phyloP scores from a whole-genome alignment of 1,140 invertebrate species.

The Drosophila trapezifrons region DNA sequence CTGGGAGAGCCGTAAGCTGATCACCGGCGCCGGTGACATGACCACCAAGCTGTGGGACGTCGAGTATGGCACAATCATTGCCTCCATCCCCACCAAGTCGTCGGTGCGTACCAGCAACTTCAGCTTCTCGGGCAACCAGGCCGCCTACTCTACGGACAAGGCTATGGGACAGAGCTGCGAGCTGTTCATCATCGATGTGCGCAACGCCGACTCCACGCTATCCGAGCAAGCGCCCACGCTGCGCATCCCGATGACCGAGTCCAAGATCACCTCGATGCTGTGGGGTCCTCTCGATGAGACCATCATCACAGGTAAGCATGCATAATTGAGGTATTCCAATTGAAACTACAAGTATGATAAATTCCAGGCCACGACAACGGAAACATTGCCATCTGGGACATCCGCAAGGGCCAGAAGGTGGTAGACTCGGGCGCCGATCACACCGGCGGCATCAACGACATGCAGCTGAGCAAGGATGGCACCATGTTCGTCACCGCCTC shows the following conservation, averaged over 20 bases:
- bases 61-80: slow-evolving; percentile 90
- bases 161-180: slow-evolving; percentile 95
- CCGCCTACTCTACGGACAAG: slow-evolving; percentile 96
- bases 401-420: slow-evolving; percentile 92
- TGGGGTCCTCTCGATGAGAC: slow-evolving; percentile 97
- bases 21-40: slow-evolving; percentile 97
- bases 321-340: not conserved
- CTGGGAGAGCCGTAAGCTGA: slow-evolving; percentile 96
- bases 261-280: slow-evolving; percentile 95
- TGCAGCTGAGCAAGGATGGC: slow-evolving; percentile 96
- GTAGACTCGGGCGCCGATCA: slow-evolving; percentile 92
- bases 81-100: slow-evolving; percentile 91
- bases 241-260: slow-evolving; percentile 87
- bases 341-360: not conserved
- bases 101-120: slow-evolving; percentile 96
- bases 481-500: slow-evolving; percentile 98
- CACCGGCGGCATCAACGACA: slow-evolving; percentile 95
- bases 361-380: slow-evolving; percentile 93
- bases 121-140: slow-evolving; percentile 96
- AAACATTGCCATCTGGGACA: slow-evolving; percentile 95
- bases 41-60: slow-evolving; percentile 94
- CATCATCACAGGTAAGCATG: slow-evolving; percentile 89
- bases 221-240: slow-evolving; percentile 87
- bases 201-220: slow-evolving; percentile 88
- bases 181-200: slow-evolving; percentile 93